Evolutionary conservation across 2,113 vertebrate genomes (phyloP), one percentile per base, ranked within the genome.

Genomic region (Ahaetulla prasina): DNA sequence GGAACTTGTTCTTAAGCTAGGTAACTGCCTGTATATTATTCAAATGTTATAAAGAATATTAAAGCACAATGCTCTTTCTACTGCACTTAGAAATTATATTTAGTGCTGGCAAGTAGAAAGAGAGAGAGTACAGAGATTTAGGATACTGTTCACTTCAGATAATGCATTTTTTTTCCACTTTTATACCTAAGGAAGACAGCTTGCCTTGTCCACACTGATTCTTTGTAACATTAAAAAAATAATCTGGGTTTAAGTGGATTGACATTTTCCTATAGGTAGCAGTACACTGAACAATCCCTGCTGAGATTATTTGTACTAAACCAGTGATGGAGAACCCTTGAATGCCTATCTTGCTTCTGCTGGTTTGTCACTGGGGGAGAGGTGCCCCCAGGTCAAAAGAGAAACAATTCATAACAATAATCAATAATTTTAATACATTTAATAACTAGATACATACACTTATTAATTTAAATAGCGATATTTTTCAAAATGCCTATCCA

Each of bases 11-110:
- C 63, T 68, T 68, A 68, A 27, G 35, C 12, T 63, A n/a, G 60
- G 27, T 4, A 63, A n/a, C 60, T 63, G 60, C 60, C 60, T 63
- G 11, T 63, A 86, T 94, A 53, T 94, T 96, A 94, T 95, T 53
- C 39, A 91, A 96, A 95, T 39, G 84, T 30, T 88, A 74, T 95
- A 93, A 93, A 95, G 91, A 93, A 60, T 91, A 94, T 11, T 7
- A 95, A 94, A 92, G 90, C 86, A 93, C 53, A 89, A 90, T 30
- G 20, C 0, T 1, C 16, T 68, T 39, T 80, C n/a, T 87, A 22
- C 63, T n/a, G 60, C 45, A 60, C 39, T 52, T 43, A 87, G 35
- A 63, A 22, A 20, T 49, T 49, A 54, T n/a, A 27, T 4, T 57
- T 85, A 91, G 20, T 22, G 2, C 39, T 86, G 80, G 8, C 39